These are phyloP conservation scores for Alectura lathami DNA, from an alignment of 2,113 vertebrate genomes.

Conservation along the genomic window DNA sequence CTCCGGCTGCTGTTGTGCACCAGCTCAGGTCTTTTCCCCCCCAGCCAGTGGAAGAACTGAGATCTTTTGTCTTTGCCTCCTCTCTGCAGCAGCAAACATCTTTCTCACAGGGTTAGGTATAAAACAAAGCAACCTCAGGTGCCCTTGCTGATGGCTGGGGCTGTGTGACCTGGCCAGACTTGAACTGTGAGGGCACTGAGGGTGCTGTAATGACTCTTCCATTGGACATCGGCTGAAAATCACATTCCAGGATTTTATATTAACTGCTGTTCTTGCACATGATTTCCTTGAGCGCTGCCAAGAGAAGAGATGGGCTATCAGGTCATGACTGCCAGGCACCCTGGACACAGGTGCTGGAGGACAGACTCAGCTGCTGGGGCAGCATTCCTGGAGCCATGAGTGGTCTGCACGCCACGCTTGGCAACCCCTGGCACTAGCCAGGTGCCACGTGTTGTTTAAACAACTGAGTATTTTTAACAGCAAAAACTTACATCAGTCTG, in stretches of 20 bases:
- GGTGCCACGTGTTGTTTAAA: neutral
- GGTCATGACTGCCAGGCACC: accelerated
- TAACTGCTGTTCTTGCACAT: accelerated
- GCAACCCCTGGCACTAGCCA: neutral
- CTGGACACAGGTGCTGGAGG: neutral
- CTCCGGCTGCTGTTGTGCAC: neutral
- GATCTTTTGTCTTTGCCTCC: neutral
- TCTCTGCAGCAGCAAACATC: neutral
- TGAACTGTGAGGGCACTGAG: neutral
- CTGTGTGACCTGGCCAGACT: neutral
- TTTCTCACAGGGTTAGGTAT: neutral
- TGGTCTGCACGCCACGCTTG: neutral
- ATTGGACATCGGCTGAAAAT: neutral
- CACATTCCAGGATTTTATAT: neutral
- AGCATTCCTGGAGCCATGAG: neutral
- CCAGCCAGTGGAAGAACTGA: neutral
- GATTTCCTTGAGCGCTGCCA: neutral
- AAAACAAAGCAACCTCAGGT: neutral
- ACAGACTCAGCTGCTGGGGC: neutral
- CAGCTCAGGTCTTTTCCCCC: neutral
- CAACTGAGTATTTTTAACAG: neutral
- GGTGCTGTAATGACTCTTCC: neutral
- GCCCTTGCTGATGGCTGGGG: neutral
- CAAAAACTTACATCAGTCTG: neutral
- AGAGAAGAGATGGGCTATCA: neutral